phyloP scores from a whole-genome alignment of 2,113 vertebrate species.

The Thunnus thynnus region DNA sequence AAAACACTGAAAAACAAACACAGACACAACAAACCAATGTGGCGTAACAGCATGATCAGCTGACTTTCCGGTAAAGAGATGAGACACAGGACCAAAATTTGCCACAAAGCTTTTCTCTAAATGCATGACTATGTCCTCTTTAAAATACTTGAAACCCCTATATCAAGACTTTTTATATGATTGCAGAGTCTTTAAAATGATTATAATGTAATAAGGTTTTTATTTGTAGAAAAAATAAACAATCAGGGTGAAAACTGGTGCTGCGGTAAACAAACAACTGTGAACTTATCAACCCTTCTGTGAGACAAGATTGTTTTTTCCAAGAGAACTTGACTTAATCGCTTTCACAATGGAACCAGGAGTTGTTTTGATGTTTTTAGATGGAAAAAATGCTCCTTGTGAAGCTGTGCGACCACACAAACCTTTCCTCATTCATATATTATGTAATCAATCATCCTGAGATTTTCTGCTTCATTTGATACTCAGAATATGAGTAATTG shows the following conservation, averaged over 20 bases:
- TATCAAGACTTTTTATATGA: neutral
- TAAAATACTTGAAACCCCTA: neutral
- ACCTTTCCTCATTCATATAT: conserved; percentile 50
- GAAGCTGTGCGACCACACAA: conserved; percentile 35
- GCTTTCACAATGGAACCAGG: neutral
- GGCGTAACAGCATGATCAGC: neutral
- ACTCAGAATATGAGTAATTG: conserved; percentile 77
- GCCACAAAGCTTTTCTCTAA: neutral
- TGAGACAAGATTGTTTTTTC: neutral
- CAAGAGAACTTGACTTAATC: neutral
- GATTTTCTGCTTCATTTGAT: conserved; percentile 70
- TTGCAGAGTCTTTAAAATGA: neutral
- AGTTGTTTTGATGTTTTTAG: conserved; percentile 31
- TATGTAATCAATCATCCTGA: conserved; percentile 70
- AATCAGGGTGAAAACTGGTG: neutral
- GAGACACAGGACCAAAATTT: neutral
- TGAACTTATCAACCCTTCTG: neutral
- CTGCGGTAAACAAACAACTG: conserved; percentile 7
- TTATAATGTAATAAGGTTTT: neutral
- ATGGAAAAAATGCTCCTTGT: conserved; percentile 20
- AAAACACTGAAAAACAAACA: neutral
- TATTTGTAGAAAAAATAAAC: neutral
- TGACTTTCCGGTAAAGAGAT: conserved; percentile 10
- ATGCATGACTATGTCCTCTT: no score
- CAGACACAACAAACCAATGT: conserved; percentile 14